Evolutionary conservation across 1,140 invertebrate species (phyloP), one percentile per base, ranked within the genome.

Genomic region (Nomia melanderi): DNA sequence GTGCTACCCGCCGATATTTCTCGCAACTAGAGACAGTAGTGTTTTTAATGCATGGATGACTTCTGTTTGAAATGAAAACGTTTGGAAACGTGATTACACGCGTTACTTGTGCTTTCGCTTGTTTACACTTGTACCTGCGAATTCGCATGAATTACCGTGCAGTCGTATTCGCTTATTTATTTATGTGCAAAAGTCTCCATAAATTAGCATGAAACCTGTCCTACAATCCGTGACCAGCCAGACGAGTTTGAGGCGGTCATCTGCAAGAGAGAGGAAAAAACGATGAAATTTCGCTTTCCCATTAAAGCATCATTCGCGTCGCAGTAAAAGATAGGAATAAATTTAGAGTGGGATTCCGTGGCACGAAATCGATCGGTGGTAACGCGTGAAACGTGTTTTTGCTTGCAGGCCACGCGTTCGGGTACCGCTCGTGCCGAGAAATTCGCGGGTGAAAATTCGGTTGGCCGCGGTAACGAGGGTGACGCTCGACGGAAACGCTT

Each of bases 241-340:
- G 25, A 39, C 39, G 25, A 44, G 27, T 59, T 47, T 11, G 27
- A 44, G 8, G 12, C 27, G 31, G 44, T 17, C 57, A 17, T 3
- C 1, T 0, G 29, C 14, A 4, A 29, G 23, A 57, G n/a, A 8
- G 14, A 47, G 14, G 8, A 50, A n/a, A 4, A 41, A 23, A 47
- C 12, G 27, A 71, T 59, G 39, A 71, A 44, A 59, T 59, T 70
- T 71, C 39, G 12, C 20, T 33, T 60, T 29, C 39, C 41, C n/a
- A 47, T 71, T 71, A 47, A 25, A 54, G 33, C 27, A 47, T 29
- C 20, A 25, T 31, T 33, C 39, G 39, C n/a, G 27, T 8, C 20
- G 1, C 29, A 29, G 3, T 69, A 25, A 14, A 14, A 14, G 31
- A 3, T 23, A 9, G 20, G 5, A 31, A 31, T 2, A n/a, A n/a